A percentile compares a stretch with the other conserved stretches of the same genome.
Conservation (phyloP, 2,888 invertebrate genomes). For the Idaea straminata region DNA sequence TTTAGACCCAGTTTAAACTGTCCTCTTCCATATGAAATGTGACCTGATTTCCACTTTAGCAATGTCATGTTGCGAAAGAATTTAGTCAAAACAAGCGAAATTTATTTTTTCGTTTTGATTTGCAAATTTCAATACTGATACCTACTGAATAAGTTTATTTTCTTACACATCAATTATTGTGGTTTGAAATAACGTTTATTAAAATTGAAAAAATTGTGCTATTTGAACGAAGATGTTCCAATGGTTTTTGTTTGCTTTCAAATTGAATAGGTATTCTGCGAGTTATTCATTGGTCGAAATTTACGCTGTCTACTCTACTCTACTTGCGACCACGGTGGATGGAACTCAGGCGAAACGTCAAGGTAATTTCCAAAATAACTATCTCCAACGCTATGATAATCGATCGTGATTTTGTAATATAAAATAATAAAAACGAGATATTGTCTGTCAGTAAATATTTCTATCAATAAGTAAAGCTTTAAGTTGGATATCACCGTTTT, state of each 20-base stretch:
- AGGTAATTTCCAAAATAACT: too few species aligned
- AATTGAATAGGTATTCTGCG: too few species aligned
- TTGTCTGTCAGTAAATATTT: neutral
- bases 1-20: neutral
- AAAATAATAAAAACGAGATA: neutral
- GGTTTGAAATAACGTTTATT: neutral
- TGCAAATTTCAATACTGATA: constrained; percentile 2
- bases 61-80: neutral
- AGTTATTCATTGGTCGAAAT: too few species aligned
- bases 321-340: too few species aligned
- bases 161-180: neutral
- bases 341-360: too few species aligned
- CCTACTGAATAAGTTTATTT: constrained; percentile 2
- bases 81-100: neutral
- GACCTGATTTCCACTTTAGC: neutral
- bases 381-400: too few species aligned
- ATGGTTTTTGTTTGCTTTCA: too few species aligned
- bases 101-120: constrained; percentile 1
- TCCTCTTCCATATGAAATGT: neutral
- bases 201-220: neutral
- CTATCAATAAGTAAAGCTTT: neutral
- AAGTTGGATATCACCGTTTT: constrained; percentile 11
- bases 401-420: neutral
- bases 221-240: too few species aligned
- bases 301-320: too few species aligned